Evolutionary conservation across 2,113 vertebrate species (phyloP), one percentile per base, ranked within the genome.

Genomic region (Chlorodrepanis virens): DNA sequence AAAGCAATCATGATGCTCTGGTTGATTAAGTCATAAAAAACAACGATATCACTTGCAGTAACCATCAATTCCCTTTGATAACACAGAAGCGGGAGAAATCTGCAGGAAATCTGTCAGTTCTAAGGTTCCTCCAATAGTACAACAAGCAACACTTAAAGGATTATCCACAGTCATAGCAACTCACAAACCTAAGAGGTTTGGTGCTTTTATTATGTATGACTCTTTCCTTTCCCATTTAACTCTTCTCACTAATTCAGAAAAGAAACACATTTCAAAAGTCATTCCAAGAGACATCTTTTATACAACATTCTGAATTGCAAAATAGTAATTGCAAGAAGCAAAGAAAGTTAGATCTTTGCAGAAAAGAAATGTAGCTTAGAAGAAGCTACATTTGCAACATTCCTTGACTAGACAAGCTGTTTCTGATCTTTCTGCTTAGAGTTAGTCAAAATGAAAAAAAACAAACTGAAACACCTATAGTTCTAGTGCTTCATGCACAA

Each of bases 11-110:
- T 15, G 49, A 95, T 67, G 89, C 13, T 57, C 56, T 42, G 16
- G 56, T 49, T 87, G 72, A 85, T 92, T 93, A 92, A 88, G 59
- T 60, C 45, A 94, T 91, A 77, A 90, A 71, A 95, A 91, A 12
- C 52, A 79, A 89, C 70, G 35, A 39, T 91, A 85, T 86, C 79
- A 94, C 28, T 39, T 92, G 53, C 39, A 84, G 79, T 15, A 54
- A 68, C 53, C 80, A 95, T 90, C 71, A 89, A 50, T 76, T 87
- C 74, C 83, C 56, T 87, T 45, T 76, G n/a, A 84, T 17, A 94
- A 83, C 10, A 71, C 24, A 52, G 56, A 95, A 70, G 20, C 25
- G 12, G 52, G 88, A 82, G 44, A 93, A 52, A 83, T 45, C 35
- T 69, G 49, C 35, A 76, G 35, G 25, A 81, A 92, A 93, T 52